These are phyloP conservation scores for Pterocles orientalis DNA, from an alignment of 2,113 vertebrate genomes.

Conservation along the genomic window DNA sequence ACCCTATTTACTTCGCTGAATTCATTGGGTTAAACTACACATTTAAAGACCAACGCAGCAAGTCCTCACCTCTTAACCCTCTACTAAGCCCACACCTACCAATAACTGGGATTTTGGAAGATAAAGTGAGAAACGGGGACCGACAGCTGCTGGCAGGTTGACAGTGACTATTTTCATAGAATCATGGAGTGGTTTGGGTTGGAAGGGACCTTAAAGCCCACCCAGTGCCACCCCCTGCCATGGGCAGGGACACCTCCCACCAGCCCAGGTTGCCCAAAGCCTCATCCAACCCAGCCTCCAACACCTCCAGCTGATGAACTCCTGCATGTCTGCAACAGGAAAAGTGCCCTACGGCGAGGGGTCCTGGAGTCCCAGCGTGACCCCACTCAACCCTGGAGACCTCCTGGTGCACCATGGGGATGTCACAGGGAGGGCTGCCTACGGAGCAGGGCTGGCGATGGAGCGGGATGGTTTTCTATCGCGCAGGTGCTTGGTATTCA, in stretches of 20 bases:
- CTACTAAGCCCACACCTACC: neutral
- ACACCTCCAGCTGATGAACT: neutral
- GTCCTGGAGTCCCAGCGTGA: neutral
- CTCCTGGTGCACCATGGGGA: fast-evolving
- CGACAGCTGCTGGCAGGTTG: neutral
- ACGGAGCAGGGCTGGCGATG: neutral
- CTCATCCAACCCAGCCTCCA: too few relatives aligned
- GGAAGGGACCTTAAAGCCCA: too few relatives aligned
- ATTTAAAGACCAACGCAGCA: neutral
- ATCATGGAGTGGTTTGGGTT: too few relatives aligned
- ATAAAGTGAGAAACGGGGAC: fast-evolving
- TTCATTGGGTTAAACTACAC: neutral
- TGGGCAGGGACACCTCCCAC: too few relatives aligned
- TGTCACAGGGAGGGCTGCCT: neutral
- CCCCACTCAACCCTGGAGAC: too few relatives aligned
- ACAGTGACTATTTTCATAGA: neutral
- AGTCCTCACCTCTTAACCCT: neutral
- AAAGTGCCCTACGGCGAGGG: fast-evolving
- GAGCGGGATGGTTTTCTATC: neutral
- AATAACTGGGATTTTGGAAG: neutral
- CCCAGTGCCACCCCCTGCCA: too few relatives aligned
- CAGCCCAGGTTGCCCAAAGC: too few relatives aligned
- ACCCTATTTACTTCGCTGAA: neutral
- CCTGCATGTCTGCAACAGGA: neutral
- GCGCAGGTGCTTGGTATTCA: neutral